These are phyloP conservation scores for Andrena marginata DNA, from an alignment of 2,888 invertebrate species.

Conservation along the genomic window DNA sequence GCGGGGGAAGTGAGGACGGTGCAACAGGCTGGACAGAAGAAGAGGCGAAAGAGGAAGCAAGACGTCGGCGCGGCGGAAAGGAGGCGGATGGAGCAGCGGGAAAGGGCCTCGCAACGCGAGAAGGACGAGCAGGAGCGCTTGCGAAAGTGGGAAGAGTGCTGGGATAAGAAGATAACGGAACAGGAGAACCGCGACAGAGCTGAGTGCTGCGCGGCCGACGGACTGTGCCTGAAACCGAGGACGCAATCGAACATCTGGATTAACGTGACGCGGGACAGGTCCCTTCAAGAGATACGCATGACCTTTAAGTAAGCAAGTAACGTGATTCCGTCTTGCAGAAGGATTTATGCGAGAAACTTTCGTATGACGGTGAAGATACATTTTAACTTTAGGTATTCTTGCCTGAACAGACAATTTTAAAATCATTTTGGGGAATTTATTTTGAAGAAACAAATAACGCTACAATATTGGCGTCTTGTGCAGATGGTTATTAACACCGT, in stretches of 20 bases:
- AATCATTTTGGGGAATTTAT: too few relatives aligned
- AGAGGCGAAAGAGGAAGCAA: conserved; percentile 24
- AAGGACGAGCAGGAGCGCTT: conserved; percentile 57
- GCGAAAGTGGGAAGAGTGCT: conserved; percentile 66
- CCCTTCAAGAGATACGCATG: conserved; percentile 67
- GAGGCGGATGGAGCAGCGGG: not conserved
- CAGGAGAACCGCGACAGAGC: conserved; percentile 64
- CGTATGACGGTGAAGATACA: too few relatives aligned
- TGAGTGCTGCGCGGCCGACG: conserved; percentile 60
- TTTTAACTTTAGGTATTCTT: too few relatives aligned
- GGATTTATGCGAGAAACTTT: too few relatives aligned
- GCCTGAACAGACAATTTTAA: too few relatives aligned
- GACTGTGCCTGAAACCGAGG: conserved; percentile 62
- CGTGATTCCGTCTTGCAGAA: not conserved
- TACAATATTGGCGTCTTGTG: too few relatives aligned
- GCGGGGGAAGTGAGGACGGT: not conserved
- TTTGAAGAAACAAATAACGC: too few relatives aligned
- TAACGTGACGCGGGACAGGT: conserved; percentile 66
- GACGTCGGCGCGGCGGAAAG: not conserved
- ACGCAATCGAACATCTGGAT: conserved; percentile 74
- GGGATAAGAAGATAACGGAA: conserved; percentile 61
- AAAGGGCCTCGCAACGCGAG: conserved; percentile 14
- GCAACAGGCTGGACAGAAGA: conserved; percentile 20
- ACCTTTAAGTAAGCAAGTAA: conserved; percentile 67
- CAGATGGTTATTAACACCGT: too few relatives aligned